phyloP scores from a whole-genome alignment of 2,888 invertebrate species.

The Meghimatium bilineatum region DNA sequence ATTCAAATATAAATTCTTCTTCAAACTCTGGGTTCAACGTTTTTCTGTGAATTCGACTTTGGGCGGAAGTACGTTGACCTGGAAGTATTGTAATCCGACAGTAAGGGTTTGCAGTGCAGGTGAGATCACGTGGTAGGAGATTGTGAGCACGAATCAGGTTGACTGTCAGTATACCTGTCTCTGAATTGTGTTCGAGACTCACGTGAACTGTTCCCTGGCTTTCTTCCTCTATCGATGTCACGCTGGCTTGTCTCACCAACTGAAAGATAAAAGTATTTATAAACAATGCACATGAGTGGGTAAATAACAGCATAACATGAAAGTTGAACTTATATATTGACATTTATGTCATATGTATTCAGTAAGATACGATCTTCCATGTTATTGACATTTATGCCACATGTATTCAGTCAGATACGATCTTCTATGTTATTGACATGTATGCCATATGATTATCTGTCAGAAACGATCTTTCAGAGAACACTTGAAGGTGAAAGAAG shows the following conservation, averaged over 20 bases:
- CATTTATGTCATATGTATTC: too few species aligned
- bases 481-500: too few species aligned
- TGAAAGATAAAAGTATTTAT: conserved; percentile 3
- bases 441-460: too few species aligned
- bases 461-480: too few species aligned
- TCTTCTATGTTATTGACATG: too few species aligned
- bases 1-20: conserved; percentile 84
- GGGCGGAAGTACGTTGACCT: conserved; percentile 78
- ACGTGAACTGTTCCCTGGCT: conserved; percentile 83
- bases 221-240: conserved; percentile 78
- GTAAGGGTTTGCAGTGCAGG: conserved; percentile 80
- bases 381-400: too few species aligned
- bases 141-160: conserved; percentile 82
- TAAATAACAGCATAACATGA: too few species aligned
- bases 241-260: conserved; percentile 65
- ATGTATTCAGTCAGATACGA: too few species aligned
- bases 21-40: conserved; percentile 84
- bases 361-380: too few species aligned
- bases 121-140: conserved; percentile 70
- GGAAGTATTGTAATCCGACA: conserved; percentile 94
- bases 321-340: too few species aligned
- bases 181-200: conserved; percentile 82
- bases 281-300: too few species aligned
- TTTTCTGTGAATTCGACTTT: conserved; percentile 81
- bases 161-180: conserved; percentile 82